Base-by-base conservation (phyloP, 2,888 invertebrate species). In the Xestobium rufovillosum region DNA sequence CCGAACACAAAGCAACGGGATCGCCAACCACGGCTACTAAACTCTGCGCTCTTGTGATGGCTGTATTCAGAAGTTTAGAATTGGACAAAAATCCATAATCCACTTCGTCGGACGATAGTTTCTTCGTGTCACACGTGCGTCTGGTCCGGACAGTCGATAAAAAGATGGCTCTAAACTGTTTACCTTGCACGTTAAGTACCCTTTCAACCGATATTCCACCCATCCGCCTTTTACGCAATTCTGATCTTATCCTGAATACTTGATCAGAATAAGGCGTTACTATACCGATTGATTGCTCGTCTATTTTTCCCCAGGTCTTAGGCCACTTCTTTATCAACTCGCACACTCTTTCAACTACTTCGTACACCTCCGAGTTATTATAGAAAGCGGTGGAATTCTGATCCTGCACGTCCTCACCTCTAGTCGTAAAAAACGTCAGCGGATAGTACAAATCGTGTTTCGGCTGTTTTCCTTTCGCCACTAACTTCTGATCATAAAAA, bases 251-350 rank as follows among this genome's bases (percentile, higher is more conserved):
- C 43, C 82, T 71, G 49, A 78, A 75, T 3, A 68, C 76, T 68
- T 89, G 89, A 64, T 88, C 88, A 1, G 83, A 75, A 60, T 88
- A 89, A 1, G 86, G 86, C 0, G 85, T 81, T 62, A 89, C 78
- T n/a, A 89, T 83, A 1, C 88, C 87, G 42, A 89, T 84, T 39
- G 82, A 80, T 42, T 77, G 78, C 49, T 85, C 85, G 47, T 77
- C 75, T 32, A 80, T 73, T 43, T 79, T 76, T 31, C 87, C 88
- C 79, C 82, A 82, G 2, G 69, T 62, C 4, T 42, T 19, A 0
- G 87, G 87, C 88, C 88, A 88, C 27, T 72, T 73, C 34, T 75
- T 74, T 39, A 78, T 75, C 42, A 88, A 61, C 50, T 84, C 81
- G 3, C 72, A 70, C 1, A 87, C 83, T 11, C 83, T 68, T 49